Conservation (phyloP, 2,797 vertebrate genomes). For the Mionectes olivaceus region DNA sequence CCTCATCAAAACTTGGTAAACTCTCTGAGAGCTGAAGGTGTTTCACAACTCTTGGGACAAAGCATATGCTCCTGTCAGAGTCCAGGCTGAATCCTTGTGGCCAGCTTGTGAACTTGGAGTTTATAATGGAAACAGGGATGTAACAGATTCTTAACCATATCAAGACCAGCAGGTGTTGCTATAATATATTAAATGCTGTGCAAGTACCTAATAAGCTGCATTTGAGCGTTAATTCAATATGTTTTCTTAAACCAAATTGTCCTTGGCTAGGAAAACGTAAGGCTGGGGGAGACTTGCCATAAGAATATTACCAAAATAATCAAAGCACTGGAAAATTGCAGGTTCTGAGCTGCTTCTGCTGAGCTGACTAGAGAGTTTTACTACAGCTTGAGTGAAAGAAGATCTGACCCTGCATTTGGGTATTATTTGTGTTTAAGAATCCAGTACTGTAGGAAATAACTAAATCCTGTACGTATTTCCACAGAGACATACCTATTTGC, state of each 20-base stretch:
- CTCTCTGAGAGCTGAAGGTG: neutral
- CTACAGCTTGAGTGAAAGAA: neutral
- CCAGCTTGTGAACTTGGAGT: neutral
- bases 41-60: neutral
- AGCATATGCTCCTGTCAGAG: neutral
- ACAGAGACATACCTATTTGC: neutral
- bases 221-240: neutral
- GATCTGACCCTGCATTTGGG: neutral
- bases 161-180: constrained; percentile 41
- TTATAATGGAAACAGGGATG: neutral
- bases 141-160: constrained; percentile 38
- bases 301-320: neutral
- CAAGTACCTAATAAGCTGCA: neutral
- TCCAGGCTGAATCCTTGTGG: neutral
- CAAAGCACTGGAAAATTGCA: neutral
- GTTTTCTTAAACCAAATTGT: neutral
- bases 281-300: neutral
- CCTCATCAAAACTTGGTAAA: neutral
- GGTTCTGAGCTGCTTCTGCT: constrained; percentile 1
- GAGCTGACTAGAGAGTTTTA: neutral
- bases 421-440: neutral
- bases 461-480: neutral
- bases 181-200: constrained; percentile 27
- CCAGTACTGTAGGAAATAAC: neutral
- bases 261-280: neutral